Conservation (phyloP, 2,113 vertebrate species). For the Setophaga kirtlandii region DNA sequence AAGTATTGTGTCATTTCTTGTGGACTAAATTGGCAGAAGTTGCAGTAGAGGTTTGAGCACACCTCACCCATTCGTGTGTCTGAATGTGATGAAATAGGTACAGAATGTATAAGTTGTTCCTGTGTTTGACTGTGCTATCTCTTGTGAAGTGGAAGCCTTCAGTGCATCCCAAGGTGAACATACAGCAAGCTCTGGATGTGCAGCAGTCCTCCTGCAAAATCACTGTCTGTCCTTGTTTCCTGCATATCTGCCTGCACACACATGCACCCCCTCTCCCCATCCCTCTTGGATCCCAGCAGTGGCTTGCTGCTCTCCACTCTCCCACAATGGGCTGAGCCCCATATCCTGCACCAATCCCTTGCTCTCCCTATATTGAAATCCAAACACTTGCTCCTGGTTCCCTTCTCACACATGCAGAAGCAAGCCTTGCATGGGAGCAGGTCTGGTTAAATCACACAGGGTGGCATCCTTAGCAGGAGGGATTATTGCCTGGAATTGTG, state of each 20-base stretch:
- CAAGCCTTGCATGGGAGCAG: neutral
- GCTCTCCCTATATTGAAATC: neutral
- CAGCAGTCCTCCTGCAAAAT: neutral
- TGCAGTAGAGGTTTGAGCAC: neutral
- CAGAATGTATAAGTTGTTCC: neutral
- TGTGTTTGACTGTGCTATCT: neutral
- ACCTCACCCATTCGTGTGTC: neutral
- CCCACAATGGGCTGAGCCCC: neutral
- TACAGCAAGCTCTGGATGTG: neutral
- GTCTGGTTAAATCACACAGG: neutral
- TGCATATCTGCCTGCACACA: fast-evolving
- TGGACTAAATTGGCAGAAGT: neutral
- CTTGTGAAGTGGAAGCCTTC: neutral
- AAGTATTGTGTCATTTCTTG: neutral
- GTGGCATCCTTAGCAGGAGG: neutral
- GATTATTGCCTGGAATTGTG: neutral
- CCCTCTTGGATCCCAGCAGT: neutral
- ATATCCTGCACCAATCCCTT: neutral
- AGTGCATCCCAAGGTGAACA: neutral
- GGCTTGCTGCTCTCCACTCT: neutral
- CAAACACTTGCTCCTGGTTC: fast-evolving
- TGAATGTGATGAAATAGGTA: neutral
- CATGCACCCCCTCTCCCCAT: neutral
- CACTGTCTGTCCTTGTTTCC: neutral
- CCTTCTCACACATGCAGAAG: neutral